phyloP scores from a whole-genome alignment of 2,888 invertebrate species.

The Lepidonotus clava region DNA sequence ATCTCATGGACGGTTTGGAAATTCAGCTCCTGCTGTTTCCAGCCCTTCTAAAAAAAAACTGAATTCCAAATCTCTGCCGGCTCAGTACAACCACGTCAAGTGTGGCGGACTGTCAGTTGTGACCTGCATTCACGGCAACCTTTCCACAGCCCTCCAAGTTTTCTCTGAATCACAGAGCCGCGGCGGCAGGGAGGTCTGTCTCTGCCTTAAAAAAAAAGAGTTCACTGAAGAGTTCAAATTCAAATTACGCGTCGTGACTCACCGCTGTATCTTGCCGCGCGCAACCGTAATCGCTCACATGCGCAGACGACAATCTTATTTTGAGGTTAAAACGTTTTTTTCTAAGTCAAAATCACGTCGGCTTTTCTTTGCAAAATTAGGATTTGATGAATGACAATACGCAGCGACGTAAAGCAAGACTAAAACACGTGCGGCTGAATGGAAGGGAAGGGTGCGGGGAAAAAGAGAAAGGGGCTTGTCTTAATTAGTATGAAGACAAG shows the following conservation, averaged over 20 bases:
- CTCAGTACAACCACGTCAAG: too few species aligned
- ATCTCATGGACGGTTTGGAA: too few species aligned
- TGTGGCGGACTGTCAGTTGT: too few species aligned
- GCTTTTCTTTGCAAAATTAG: neutral
- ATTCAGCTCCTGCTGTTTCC: too few species aligned
- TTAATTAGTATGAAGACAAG: neutral
- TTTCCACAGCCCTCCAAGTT: too few species aligned
- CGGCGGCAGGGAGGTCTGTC: too few species aligned
- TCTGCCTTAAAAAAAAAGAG: constrained; percentile 26
- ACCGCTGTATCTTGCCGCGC: constrained; percentile 37
- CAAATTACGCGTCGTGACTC: constrained; percentile 50
- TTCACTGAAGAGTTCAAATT: constrained; percentile 48
- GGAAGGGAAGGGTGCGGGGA: neutral
- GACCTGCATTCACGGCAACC: too few species aligned
- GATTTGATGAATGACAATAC: neutral
- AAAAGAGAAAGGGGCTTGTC: neutral
- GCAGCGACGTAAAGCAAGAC: neutral
- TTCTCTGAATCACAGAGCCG: too few species aligned
- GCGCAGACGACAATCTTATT: constrained; percentile 7
- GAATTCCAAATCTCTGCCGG: too few species aligned
- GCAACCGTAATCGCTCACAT: constrained; percentile 25
- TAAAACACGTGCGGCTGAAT: neutral
- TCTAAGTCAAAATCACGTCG: neutral
- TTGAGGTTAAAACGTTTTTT: constrained; percentile 24
- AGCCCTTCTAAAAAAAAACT: too few species aligned